Evolutionary conservation across 1,140 invertebrate genomes (phyloP).

Genomic region (Belonocnema kinseyi): DNA sequence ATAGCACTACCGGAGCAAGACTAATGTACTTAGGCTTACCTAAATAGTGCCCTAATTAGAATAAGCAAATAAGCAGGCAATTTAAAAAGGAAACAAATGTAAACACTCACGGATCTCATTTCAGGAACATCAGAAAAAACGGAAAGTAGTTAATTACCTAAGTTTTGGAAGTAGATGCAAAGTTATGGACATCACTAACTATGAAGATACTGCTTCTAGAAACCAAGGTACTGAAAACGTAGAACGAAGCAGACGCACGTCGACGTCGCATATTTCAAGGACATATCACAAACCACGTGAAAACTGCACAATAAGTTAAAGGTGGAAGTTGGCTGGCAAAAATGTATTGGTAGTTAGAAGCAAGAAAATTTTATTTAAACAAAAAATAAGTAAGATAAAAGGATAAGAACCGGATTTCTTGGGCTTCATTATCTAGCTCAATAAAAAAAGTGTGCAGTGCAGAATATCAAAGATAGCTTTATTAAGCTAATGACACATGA

Average conservation of each 20-base stretch:
- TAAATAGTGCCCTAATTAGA: no score
- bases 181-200: constrained; percentile 70
- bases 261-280: constrained; percentile 50
- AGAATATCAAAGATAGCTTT: not conserved
- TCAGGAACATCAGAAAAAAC: constrained; percentile 64
- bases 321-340: not conserved
- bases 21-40: no score
- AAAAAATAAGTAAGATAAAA: not conserved
- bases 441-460: not conserved
- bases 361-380: not conserved
- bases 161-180: constrained; percentile 70
- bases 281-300: constrained; percentile 59
- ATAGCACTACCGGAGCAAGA: no score
- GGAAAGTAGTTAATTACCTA: constrained; percentile 61
- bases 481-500: not conserved
- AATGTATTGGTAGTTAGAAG: no score
- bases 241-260: constrained; percentile 34
- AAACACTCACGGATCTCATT: constrained; percentile 31
- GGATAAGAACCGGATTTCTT: not conserved
- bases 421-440: not conserved
- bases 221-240: constrained; percentile 54
- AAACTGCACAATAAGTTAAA: constrained; percentile 60
- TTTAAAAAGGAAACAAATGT: not conserved
- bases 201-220: constrained; percentile 71
- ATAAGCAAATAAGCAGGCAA: not conserved